Percentiles rank a stretch among this genome's conserved stretches.
phyloP scores from a whole-genome alignment of 2,113 vertebrate species.

The Nesogale talazaci region DNA sequence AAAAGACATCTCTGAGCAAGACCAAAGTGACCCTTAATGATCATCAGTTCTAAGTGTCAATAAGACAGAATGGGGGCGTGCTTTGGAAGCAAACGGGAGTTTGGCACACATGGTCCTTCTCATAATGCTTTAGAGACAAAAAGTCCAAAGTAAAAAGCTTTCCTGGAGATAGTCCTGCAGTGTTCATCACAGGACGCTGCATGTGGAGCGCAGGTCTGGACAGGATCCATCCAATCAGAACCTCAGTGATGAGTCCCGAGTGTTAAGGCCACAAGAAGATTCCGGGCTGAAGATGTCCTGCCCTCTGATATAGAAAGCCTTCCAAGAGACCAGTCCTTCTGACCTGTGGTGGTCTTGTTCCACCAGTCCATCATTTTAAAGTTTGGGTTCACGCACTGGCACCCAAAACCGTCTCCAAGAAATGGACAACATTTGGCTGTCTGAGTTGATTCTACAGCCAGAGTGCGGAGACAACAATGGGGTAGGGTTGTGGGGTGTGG shows the following conservation, averaged over 20 bases:
- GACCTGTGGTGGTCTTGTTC: neutral
- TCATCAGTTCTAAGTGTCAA: neutral
- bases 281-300: no score
- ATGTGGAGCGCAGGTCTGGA: no score
- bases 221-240: no score
- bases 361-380: neutral
- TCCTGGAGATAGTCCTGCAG: neutral
- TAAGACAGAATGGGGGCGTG: slow-evolving; percentile 15
- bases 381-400: neutral
- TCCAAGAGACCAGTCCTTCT: neutral
- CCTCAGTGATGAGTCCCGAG: no score
- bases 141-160: neutral
- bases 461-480: neutral
- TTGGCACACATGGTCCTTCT: neutral
- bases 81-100: neutral
- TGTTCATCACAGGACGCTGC: neutral
- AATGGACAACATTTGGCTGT: neutral
- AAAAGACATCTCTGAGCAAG: neutral
- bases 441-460: neutral
- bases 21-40: neutral
- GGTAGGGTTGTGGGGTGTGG: no score
- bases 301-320: neutral
- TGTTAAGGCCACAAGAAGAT: no score
- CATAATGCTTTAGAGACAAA: neutral
- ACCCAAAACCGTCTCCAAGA: neutral